These are phyloP conservation scores for Turdus rufiventris DNA, from an alignment of 2,113 vertebrate genomes.

Conservation along the genomic window DNA sequence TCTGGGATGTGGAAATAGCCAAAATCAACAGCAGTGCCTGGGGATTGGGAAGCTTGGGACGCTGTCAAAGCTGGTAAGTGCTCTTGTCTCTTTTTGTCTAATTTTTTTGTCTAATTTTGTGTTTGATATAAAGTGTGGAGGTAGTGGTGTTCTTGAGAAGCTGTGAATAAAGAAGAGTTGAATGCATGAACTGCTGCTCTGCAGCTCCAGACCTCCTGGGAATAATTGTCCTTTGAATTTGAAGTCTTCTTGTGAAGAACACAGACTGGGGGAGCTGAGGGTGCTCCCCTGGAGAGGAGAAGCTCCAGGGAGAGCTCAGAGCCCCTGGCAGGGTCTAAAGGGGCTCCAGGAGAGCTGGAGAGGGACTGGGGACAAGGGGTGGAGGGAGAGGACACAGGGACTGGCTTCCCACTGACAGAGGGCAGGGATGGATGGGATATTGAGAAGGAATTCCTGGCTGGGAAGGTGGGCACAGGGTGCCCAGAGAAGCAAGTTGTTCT, in stretches of 20 bases:
- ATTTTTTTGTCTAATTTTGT: neutral
- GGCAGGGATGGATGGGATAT: accelerated
- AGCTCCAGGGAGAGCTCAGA: neutral
- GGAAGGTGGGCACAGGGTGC: neutral
- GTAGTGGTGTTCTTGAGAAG: neutral
- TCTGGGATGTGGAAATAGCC: neutral
- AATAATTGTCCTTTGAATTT: neutral
- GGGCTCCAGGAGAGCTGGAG: neutral
- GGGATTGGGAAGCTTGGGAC: neutral
- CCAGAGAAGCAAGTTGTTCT: neutral
- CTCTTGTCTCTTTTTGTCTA: neutral
- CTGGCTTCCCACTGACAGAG: neutral
- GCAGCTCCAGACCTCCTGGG: neutral
- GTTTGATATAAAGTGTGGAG: neutral
- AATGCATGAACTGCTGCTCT: neutral
- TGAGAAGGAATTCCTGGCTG: accelerated
- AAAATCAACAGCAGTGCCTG: neutral
- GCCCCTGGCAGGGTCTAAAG: accelerated
- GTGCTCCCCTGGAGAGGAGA: neutral
- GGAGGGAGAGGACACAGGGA: neutral
- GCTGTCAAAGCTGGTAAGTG: neutral
- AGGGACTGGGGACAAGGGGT: neutral
- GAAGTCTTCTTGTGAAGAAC: neutral
- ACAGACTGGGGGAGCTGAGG: neutral
- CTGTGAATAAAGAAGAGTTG: neutral